Percentiles rank a stretch among this genome's conserved stretches.
Evolutionary conservation across 2,888 invertebrate species (phyloP).

Genomic region (Dioctria linearis): DNA sequence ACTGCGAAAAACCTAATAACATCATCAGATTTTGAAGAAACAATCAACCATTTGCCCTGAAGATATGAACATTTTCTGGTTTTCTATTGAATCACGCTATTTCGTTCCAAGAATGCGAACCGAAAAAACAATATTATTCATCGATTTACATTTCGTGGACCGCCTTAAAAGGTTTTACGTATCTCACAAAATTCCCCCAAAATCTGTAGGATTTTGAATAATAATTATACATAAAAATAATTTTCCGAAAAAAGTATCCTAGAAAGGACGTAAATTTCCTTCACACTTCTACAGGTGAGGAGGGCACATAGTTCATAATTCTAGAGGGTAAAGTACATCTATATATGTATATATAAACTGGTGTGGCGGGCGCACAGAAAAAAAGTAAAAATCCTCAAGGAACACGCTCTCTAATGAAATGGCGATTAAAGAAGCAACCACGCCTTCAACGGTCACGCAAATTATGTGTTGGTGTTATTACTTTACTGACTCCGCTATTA

Average conservation of each 20-base stretch:
- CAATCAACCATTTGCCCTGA: conserved; percentile 38
- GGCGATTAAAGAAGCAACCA: conserved; percentile 59
- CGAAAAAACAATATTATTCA: conserved; percentile 12
- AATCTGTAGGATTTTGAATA: conserved; percentile 39
- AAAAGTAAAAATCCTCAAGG: conserved; percentile 34
- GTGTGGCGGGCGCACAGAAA: conserved; percentile 9
- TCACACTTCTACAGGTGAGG: conserved; percentile 27
- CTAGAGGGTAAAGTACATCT: neutral
- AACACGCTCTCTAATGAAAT: conserved; percentile 50
- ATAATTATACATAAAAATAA: conserved; percentile 40
- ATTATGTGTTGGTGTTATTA: conserved; percentile 60
- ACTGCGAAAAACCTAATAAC: conserved; percentile 38
- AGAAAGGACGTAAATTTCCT: conserved; percentile 40
- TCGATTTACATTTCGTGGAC: conserved; percentile 45
- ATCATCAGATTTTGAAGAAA: conserved; percentile 44
- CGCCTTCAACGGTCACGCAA: conserved; percentile 61
- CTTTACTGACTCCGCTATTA: conserved; percentile 57
- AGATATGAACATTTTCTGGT: conserved; percentile 42
- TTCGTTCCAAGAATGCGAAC: neutral
- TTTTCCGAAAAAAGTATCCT: conserved; percentile 26
- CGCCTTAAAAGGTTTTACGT: conserved; percentile 27
- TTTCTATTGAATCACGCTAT: conserved; percentile 33
- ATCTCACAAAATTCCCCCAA: conserved; percentile 13
- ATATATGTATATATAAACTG: too few species aligned
- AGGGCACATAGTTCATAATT: conserved; percentile 12